Conservation (phyloP, 2,797 vertebrate genomes). For the Pteronotus mesoamericanus region DNA sequence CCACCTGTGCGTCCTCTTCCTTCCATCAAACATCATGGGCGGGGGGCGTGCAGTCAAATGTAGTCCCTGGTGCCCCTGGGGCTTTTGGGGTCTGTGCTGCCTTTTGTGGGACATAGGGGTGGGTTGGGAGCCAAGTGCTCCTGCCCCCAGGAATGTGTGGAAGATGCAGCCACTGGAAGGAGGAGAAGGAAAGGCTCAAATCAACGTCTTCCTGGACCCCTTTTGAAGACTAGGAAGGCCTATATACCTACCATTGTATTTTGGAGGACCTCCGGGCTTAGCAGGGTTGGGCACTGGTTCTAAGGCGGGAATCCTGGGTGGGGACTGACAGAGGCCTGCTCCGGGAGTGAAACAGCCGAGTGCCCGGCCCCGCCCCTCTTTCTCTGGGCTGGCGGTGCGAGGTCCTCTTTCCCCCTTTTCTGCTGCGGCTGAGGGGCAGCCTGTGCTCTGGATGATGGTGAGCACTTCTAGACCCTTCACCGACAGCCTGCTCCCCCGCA, state of each 20-base stretch:
- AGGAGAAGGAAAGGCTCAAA: background rate
- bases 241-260: background rate
- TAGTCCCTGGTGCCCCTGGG: background rate
- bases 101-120: background rate
- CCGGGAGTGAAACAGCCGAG: background rate
- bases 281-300: background rate
- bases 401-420: background rate
- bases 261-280: background rate
- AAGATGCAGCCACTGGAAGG: background rate
- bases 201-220: background rate
- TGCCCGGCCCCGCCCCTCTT: background rate
- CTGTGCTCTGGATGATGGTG: background rate
- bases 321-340: background rate
- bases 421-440: background rate
- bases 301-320: background rate
- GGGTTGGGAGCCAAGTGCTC: background rate
- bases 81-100: background rate
- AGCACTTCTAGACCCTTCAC: background rate
- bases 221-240: background rate
- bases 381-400: background rate
- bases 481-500: conserved; percentile 70
- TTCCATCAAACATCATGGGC: background rate
- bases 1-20: background rate
- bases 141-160: background rate
- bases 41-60: background rate